Percentiles rank a stretch among this genome's conserved stretches.
phyloP scores from a whole-genome alignment of 2,888 invertebrate genomes.

The Anarsia innoxiella region DNA sequence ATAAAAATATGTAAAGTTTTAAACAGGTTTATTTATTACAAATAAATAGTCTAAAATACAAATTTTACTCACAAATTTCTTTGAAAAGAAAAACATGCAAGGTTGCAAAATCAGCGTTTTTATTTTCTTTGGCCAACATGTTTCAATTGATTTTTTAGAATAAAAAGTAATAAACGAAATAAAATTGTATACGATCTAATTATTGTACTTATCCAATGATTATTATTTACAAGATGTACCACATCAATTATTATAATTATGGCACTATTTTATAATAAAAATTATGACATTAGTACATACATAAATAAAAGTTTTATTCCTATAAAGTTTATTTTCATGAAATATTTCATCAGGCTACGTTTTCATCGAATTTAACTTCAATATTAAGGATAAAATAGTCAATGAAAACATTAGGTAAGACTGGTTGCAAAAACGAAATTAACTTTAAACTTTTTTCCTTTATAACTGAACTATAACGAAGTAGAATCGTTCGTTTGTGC shows the following conservation, averaged over 20 bases:
- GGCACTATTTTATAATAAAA: slow-evolving; percentile 16
- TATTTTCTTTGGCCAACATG: slow-evolving; percentile 33
- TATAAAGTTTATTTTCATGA: too few species aligned
- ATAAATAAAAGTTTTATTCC: background rate
- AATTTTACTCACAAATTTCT: slow-evolving; percentile 35
- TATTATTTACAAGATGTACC: slow-evolving; percentile 31
- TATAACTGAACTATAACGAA: too few species aligned
- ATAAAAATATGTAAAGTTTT: too few species aligned
- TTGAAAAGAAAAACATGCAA: slow-evolving; percentile 24
- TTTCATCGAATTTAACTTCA: too few species aligned
- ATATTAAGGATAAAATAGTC: too few species aligned
- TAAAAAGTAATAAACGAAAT: slow-evolving; percentile 7
- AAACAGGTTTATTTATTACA: too few species aligned
- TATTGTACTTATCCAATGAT: slow-evolving; percentile 18
- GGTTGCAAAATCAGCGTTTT: slow-evolving; percentile 15
- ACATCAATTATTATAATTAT: slow-evolving; percentile 20
- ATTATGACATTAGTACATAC: background rate
- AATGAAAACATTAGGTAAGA: too few species aligned
- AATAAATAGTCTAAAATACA: slow-evolving; percentile 61
- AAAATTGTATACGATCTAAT: slow-evolving; percentile 1
- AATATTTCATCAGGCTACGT: too few species aligned
- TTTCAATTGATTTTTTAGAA: slow-evolving; percentile 14
- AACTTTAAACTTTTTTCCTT: too few species aligned
- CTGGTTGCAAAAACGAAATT: too few species aligned
- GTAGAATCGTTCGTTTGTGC: too few species aligned